Conservation (phyloP, 2,888 invertebrate genomes). For the Acleris emargana region DNA sequence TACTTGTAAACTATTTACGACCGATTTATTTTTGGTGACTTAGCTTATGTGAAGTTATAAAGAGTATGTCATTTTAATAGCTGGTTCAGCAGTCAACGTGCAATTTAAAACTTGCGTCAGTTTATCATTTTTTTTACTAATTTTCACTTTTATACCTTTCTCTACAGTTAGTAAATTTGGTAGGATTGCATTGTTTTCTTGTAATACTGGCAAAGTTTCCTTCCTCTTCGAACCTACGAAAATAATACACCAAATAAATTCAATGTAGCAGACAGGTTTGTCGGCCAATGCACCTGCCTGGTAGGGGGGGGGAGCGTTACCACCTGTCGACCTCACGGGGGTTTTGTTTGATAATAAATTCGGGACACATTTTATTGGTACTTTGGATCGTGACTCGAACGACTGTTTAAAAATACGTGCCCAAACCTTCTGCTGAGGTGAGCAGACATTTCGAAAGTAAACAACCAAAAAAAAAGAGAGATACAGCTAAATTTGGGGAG, state of each 20-base stretch:
- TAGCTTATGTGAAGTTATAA: too few species aligned
- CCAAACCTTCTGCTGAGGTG: neutral
- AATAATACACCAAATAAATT: slow-evolving; percentile 23
- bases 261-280: slow-evolving; percentile 40
- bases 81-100: too few species aligned
- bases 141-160: too few species aligned
- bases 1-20: too few species aligned
- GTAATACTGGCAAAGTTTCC: slow-evolving; percentile 7
- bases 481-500: too few species aligned
- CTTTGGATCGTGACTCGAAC: slow-evolving; percentile 20
- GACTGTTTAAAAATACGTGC: slow-evolving; percentile 18
- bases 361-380: slow-evolving; percentile 36
- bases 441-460: too few species aligned
- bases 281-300: slow-evolving; percentile 62
- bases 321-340: slow-evolving; percentile 57
- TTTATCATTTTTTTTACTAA: too few species aligned
- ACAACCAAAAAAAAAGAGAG: too few species aligned
- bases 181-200: neutral
- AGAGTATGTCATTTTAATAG: too few species aligned
- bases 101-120: too few species aligned
- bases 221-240: slow-evolving; percentile 10
- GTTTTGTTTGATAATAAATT: slow-evolving; percentile 37
- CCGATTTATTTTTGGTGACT: too few species aligned
- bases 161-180: neutral
- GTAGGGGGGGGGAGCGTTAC: slow-evolving; percentile 40